These are phyloP conservation scores for Stenotaenia linearis DNA, from an alignment of 2,888 invertebrate genomes.

Conservation along the genomic window DNA sequence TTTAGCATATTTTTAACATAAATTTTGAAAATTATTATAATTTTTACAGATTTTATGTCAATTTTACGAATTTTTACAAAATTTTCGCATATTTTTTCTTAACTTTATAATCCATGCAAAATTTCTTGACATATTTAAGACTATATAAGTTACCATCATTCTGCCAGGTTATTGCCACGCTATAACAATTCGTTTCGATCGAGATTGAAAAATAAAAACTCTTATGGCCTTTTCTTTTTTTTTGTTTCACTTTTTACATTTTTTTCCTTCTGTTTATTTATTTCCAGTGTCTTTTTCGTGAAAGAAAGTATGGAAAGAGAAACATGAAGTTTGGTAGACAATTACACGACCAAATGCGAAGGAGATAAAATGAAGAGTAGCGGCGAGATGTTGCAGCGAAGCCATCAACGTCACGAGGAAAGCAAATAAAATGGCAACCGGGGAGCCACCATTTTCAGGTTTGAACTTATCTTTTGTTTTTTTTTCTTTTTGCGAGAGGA, in stretches of 20 bases:
- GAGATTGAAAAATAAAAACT: background rate
- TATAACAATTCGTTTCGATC: no score
- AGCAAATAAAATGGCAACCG: background rate
- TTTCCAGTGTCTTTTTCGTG: background rate
- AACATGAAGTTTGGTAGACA: background rate
- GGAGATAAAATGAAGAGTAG: background rate
- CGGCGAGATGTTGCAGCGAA: background rate
- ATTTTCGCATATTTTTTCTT: no score
- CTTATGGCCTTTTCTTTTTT: background rate
- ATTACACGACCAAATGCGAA: background rate
- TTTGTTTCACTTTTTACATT: background rate
- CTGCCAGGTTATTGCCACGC: no score
- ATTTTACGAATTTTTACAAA: no score
- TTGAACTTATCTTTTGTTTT: background rate
- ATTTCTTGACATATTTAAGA: no score
- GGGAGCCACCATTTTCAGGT: background rate
- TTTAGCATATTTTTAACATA: no score
- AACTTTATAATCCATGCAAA: no score
- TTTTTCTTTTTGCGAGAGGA: background rate
- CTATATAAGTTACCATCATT: no score
- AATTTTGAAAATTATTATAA: no score
- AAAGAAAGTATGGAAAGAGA: background rate
- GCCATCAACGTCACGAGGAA: background rate
- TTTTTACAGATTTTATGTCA: no score
- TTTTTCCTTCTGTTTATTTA: background rate